Evolutionary conservation across 2,888 invertebrate species (phyloP).

Genomic region (Apamea epomidion): DNA sequence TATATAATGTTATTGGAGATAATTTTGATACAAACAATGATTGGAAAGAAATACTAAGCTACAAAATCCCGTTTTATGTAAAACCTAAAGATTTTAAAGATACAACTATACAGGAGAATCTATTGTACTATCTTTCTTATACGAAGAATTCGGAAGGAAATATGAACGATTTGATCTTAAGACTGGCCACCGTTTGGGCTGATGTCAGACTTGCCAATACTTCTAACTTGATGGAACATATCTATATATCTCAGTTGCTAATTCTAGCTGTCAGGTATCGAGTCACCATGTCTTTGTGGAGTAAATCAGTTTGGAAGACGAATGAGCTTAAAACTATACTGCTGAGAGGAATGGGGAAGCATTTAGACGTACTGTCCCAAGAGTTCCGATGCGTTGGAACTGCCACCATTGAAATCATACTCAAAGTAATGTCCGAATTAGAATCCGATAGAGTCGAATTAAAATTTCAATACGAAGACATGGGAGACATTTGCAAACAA

Average conservation of each 20-base stretch:
- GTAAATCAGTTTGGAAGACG: slow-evolving; percentile 74
- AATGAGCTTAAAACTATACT: slow-evolving; percentile 88
- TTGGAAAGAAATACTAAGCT: slow-evolving; percentile 92
- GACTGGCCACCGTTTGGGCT: slow-evolving; percentile 92
- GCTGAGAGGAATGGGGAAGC: slow-evolving; percentile 92
- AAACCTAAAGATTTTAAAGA: slow-evolving; percentile 91
- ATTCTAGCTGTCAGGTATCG: slow-evolving; percentile 90
- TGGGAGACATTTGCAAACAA: slow-evolving; percentile 86
- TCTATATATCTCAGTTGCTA: slow-evolving; percentile 93
- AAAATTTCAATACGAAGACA: slow-evolving; percentile 92
- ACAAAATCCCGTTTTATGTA: slow-evolving; percentile 81
- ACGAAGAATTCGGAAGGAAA: slow-evolving; percentile 75
- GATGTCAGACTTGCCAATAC: slow-evolving; percentile 91
- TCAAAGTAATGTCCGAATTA: slow-evolving; percentile 88
- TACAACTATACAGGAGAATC: slow-evolving; percentile 89
- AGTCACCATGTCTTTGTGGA: slow-evolving; percentile 76
- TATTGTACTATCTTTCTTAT: slow-evolving; percentile 91
- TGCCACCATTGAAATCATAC: slow-evolving; percentile 92
- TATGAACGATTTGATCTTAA: slow-evolving; percentile 84
- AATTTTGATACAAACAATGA: slow-evolving; percentile 86
- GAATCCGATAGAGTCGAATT: slow-evolving; percentile 87
- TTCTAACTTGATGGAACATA: slow-evolving; percentile 92
- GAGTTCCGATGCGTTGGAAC: slow-evolving; percentile 93
- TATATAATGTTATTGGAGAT: slow-evolving; percentile 88
- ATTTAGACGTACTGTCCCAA: slow-evolving; percentile 92